These are phyloP conservation scores for Engraulis encrasicolus DNA, from an alignment of 2,113 vertebrate genomes.

Conservation along the genomic window DNA sequence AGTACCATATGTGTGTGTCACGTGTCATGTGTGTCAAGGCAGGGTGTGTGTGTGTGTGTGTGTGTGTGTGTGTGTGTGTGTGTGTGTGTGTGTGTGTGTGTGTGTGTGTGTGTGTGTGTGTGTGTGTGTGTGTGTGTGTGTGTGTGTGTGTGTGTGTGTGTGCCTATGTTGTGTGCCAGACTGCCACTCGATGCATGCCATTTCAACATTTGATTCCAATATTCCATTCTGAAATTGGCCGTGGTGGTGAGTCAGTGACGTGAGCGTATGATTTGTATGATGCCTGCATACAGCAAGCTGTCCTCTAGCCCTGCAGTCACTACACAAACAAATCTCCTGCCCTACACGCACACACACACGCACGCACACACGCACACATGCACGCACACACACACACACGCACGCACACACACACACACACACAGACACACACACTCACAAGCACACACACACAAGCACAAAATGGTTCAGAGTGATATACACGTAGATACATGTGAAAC, in stretches of 20 bases:
- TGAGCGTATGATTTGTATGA: neutral
- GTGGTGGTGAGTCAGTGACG: neutral
- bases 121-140: too few relatives aligned
- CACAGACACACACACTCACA: too few relatives aligned
- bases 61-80: neutral
- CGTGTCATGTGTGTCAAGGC: neutral
- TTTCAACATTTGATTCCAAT: neutral
- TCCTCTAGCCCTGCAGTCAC: neutral
- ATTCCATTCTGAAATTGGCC: neutral
- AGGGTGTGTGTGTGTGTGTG: neutral
- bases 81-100: neutral
- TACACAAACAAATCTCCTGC: too few relatives aligned
- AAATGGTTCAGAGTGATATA: neutral
- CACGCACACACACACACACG: neutral
- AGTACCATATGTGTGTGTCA: neutral
- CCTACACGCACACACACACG: too few relatives aligned
- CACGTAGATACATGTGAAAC: too few relatives aligned
- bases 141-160: too few relatives aligned
- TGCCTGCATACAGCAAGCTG: conserved; percentile 10
- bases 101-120: neutral
- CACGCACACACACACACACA: too few relatives aligned
- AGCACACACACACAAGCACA: neutral
- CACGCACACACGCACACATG: neutral
- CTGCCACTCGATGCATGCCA: neutral
- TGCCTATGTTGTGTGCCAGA: neutral